Base-by-base conservation (phyloP, 2,888 invertebrate species). In the Lycia hirtaria region DNA sequence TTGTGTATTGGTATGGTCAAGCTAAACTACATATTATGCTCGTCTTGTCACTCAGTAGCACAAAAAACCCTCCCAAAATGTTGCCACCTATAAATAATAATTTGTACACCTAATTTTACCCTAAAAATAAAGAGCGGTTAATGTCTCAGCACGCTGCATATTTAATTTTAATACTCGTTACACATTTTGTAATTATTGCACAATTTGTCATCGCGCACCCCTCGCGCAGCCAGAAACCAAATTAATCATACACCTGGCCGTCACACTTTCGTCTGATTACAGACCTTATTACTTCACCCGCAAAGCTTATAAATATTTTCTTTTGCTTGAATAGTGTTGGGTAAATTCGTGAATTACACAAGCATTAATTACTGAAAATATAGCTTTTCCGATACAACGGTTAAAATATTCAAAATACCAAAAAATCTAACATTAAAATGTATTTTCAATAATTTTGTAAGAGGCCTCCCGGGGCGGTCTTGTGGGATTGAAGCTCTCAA, bases 151-250 rank as follows among this genome's bases (percentile, higher is more conserved):
- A 58, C 43, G 50, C 54, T 64, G 60, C 61, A 63, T 59, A 66
- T 66, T 62, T 60, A 62, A 56, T 60, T 63, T 62, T 58, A 64
- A 65, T 66, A 60, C 64, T 60, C 54, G 47, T 54, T 64, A 66
- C 66, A 64, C 60, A 60, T 58, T 66, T 64, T 61, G 59, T 64
- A 67, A 66, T 67, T 67, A 64, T 56, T 52, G 51, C 59, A 61
- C 66, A 62, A 63, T 67, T 66, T 68, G 66, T 68, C 68, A 68
- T 63, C 60, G 55, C 32, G 49, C 61, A 55, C 68, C 68, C 61
- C 57, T 52, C n/a, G n/a, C n/a, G n/a, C n/a, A 54, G 44, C 50
- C 50, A 48, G 38, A 33, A 41, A 17, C 45, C 28, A 45, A 33
- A 50, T 40, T 35, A 28, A 14, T 33, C 48, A 47, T 59, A 40